Evolutionary conservation across 1,140 invertebrate genomes (phyloP).

Genomic region (Luehdorfia chinensis): DNA sequence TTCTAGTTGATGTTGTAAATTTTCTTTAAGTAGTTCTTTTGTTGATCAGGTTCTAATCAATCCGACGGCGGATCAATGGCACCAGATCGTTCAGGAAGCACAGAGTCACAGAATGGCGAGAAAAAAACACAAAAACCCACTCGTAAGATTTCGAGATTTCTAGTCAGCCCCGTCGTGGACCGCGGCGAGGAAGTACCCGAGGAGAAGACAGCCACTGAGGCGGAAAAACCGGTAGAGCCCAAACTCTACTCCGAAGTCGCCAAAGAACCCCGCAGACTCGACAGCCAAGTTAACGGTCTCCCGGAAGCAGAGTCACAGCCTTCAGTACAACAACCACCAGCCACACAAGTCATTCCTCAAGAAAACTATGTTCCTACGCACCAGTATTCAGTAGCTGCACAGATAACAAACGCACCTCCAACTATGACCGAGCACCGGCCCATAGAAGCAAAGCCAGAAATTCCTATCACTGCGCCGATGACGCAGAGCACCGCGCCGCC

Average conservation of each 20-base stretch:
- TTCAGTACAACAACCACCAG: conserved; percentile 19
- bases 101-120: conserved; percentile 49
- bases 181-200: conserved; percentile 58
- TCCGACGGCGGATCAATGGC: conserved; percentile 58
- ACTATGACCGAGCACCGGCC: conserved; percentile 39
- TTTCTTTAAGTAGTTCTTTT: no score
- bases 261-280: conserved; percentile 25
- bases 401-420: conserved; percentile 32
- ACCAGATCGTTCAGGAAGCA: conserved; percentile 47
- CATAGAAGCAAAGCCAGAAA: conserved; percentile 20
- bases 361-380: conserved; percentile 50
- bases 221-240: conserved; percentile 22
- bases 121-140: conserved; percentile 71
- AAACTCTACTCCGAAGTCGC: conserved; percentile 22
- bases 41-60: conserved; percentile 57
- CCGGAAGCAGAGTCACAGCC: conserved; percentile 35
- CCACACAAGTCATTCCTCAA: conserved; percentile 32
- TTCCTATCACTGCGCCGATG: conserved; percentile 11
- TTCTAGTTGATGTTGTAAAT: no score
- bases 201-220: conserved; percentile 28
- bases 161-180: conserved; percentile 86
- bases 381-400: conserved; percentile 46
- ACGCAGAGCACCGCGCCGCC: conserved; percentile 24
- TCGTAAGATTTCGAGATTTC: conserved; percentile 86
- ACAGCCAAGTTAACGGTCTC: conserved; percentile 19